phyloP scores from a whole-genome alignment of 2,797 vertebrate genomes.

The Pristis pectinata region DNA sequence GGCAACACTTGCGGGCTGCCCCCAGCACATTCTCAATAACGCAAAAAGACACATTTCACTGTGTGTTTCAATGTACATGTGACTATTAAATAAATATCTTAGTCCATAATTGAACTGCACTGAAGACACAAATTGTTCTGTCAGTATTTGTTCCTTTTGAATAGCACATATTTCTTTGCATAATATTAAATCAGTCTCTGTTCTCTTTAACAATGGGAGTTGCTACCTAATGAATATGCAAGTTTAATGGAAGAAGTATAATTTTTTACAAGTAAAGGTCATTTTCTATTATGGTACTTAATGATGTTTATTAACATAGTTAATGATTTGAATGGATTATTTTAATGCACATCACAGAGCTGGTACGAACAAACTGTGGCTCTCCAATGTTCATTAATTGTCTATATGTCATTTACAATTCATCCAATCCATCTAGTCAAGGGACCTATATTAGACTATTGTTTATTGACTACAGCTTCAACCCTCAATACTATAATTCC shows the following conservation, averaged over 20 bases:
- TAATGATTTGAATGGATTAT: not conserved
- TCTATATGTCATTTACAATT: not conserved
- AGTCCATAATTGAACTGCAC: not conserved
- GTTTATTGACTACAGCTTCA: not conserved
- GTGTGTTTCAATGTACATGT: no score
- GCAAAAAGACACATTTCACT: no score
- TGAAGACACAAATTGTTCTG: not conserved
- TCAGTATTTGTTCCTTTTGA: not conserved
- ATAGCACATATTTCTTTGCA: not conserved
- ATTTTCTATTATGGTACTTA: not conserved
- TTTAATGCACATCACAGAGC: not conserved
- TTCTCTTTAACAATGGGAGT: not conserved
- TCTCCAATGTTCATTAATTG: not conserved
- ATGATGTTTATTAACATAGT: not conserved
- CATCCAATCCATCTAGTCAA: not conserved
- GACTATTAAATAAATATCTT: no score
- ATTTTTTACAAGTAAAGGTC: not conserved
- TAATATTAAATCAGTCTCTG: not conserved
- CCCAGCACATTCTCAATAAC: no score
- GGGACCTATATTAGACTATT: no score
- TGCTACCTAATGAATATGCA: no score
- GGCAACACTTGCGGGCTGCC: no score
- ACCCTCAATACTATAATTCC: not conserved
- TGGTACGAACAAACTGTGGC: not conserved
- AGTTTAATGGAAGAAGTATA: not conserved